Base-by-base conservation (phyloP, 2,797 vertebrate species). In the Rallus crepitans region DNA sequence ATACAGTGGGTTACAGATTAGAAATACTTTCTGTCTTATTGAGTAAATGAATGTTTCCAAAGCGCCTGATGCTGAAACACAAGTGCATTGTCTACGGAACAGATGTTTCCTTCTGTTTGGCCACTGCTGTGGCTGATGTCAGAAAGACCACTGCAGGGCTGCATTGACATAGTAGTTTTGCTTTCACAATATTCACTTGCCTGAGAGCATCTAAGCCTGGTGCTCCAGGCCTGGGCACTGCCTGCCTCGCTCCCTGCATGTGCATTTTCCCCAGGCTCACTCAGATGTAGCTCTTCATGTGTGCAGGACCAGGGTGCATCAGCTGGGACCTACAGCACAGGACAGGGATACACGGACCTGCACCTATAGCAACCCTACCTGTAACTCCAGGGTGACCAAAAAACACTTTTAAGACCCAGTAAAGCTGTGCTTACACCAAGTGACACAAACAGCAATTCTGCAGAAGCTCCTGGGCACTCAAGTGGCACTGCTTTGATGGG, bases 311-410 rank as follows among this genome's bases (percentile, higher is more conserved):
- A 37, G 68, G 25, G 28, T 33, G 27, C 72, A 28, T 5, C 8
- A 15, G 16, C 35, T 33, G 75, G 24, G 28, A 48, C 60, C 20
- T 15, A n/a, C 60, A 76, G 59, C 1, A 1, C 30, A 14, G 55
- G 25, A 11, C 7, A 1, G 0, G 30, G 17, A 27, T n/a, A n/a
- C 48, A 3, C 0, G 0, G 13, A 14, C 10, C 6, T 4, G 5
- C 33, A 61, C 82, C 50, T 19, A 4, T 30, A 70, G 60, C 40
- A 35, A 4, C 19, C 69, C 48, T 21, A 2, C 10, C 85, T 79
- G 28, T 1, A 30, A 50, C 73, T 45, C 18, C 14, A 53, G 9
- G 2, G 7, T 47, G 69, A 53, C 45, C 55, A 17, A 1, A 31
- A 64, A 78, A 5, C 42, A 37, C 40, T 7, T 12, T 3, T 45